A percentile compares a stretch with the other conserved stretches of the same genome.
These are phyloP conservation scores for Atta cephalotes DNA, from an alignment of 1,140 invertebrate genomes.

Conservation along the genomic window DNA sequence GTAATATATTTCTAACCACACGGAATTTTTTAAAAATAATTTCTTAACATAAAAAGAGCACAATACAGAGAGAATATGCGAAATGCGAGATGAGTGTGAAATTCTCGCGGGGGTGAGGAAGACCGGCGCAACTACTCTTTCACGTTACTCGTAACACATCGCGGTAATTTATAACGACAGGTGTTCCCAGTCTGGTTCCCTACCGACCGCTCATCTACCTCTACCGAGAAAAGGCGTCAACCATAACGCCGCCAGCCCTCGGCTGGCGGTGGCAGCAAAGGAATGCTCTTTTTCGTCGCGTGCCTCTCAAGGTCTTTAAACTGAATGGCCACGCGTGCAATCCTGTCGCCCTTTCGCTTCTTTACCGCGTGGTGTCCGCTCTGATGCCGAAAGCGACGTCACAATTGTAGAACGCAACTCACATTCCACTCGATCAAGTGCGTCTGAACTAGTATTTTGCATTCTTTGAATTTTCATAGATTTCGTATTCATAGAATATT, in stretches of 20 bases:
- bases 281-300: conserved; percentile 67
- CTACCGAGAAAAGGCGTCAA: conserved; percentile 69
- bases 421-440: conserved; percentile 1
- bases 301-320: conserved; percentile 63
- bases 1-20: neutral
- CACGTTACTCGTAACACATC: conserved; percentile 63
- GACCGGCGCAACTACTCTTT: conserved; percentile 12
- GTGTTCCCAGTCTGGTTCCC: conserved; percentile 40
- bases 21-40: conserved; percentile 5
- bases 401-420: neutral
- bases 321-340: conserved; percentile 33
- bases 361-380: conserved; percentile 6
- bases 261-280: conserved; percentile 44
- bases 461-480: conserved; percentile 32
- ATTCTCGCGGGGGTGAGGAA: conserved; percentile 35
- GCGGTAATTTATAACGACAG: conserved; percentile 72
- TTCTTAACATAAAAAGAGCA: neutral
- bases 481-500: no score
- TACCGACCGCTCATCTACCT: conserved; percentile 42
- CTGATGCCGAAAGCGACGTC: conserved; percentile 1
- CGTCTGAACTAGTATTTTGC: neutral
- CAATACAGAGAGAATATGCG: neutral
- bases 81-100: conserved; percentile 25
- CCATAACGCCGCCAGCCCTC: conserved; percentile 46
- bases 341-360: conserved; percentile 12